A percentile compares a stretch with the other conserved stretches of the same genome.
Evolutionary conservation across 2,113 vertebrate species (phyloP).

Genomic region (Camelus dromedarius): DNA sequence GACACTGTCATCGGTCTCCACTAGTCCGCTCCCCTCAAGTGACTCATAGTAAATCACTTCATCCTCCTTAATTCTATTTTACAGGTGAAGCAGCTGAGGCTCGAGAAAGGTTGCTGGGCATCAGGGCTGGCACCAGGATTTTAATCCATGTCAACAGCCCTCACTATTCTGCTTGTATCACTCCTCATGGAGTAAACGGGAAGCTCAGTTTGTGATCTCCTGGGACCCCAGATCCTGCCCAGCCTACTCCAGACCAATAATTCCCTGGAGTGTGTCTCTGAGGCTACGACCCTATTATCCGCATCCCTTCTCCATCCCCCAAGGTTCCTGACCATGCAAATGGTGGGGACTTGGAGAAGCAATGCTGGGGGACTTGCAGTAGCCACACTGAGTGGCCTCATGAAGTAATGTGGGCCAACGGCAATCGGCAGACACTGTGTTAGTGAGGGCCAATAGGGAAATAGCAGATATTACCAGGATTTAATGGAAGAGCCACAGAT

Average conservation of each 20-base stretch:
- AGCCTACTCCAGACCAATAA: not conserved
- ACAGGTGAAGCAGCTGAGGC: not conserved
- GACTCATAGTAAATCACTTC: not conserved
- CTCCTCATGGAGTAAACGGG: not conserved
- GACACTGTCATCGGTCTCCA: not conserved
- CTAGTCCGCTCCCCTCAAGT: not conserved
- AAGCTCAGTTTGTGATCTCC: not conserved
- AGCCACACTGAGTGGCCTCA: not conserved
- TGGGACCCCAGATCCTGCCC: not conserved
- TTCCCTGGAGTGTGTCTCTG: not conserved
- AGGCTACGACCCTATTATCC: not conserved
- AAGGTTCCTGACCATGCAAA: not conserved
- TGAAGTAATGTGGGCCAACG: not conserved
- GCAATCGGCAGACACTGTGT: not conserved
- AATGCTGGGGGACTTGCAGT: not conserved
- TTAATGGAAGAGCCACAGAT: conserved; percentile 13
- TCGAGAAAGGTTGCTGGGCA: not conserved
- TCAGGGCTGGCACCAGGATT: not conserved
- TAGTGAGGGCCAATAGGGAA: not conserved
- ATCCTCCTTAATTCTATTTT: not conserved
- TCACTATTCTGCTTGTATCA: not conserved
- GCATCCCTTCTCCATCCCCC: not conserved
- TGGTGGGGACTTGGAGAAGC: not conserved
- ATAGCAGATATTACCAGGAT: not conserved
- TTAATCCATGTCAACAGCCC: not conserved